Percentiles rank a stretch among this genome's conserved stretches.
phyloP scores from a whole-genome alignment of 2,888 invertebrate species.

The Luffia ferchaultella region DNA sequence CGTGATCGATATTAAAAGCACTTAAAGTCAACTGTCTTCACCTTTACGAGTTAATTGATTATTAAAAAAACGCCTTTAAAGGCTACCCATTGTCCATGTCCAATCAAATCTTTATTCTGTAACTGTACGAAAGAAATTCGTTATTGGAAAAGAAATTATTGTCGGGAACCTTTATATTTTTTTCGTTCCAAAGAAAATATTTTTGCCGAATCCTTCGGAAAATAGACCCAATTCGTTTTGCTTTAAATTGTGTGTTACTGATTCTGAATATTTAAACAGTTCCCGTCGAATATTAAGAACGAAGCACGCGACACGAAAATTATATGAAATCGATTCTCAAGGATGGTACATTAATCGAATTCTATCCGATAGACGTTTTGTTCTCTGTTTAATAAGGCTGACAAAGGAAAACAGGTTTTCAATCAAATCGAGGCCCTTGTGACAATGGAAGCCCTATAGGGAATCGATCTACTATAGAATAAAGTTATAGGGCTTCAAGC shows the following conservation, averaged over 20 bases:
- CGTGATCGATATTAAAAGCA: neutral
- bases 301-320: neutral
- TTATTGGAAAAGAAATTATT: neutral
- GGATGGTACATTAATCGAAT: neutral
- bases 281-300: too few relatives aligned
- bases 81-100: neutral
- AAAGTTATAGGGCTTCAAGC: slow-evolving; percentile 29
- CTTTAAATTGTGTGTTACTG: too few relatives aligned
- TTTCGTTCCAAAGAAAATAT: neutral
- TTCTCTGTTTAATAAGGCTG: neutral
- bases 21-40: neutral
- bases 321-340: neutral
- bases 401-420: neutral
- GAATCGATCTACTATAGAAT: slow-evolving; percentile 29
- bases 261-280: too few relatives aligned
- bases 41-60: neutral
- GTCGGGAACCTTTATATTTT: neutral
- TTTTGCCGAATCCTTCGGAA: too few relatives aligned
- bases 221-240: too few relatives aligned
- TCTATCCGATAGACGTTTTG: neutral
- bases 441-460: slow-evolving; percentile 35
- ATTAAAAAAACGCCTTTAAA: neutral
- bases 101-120: too few relatives aligned
- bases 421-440: neutral
- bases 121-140: too few relatives aligned